Conservation (phyloP, 2,113 vertebrate genomes). For the Oryzias curvinotus region DNA sequence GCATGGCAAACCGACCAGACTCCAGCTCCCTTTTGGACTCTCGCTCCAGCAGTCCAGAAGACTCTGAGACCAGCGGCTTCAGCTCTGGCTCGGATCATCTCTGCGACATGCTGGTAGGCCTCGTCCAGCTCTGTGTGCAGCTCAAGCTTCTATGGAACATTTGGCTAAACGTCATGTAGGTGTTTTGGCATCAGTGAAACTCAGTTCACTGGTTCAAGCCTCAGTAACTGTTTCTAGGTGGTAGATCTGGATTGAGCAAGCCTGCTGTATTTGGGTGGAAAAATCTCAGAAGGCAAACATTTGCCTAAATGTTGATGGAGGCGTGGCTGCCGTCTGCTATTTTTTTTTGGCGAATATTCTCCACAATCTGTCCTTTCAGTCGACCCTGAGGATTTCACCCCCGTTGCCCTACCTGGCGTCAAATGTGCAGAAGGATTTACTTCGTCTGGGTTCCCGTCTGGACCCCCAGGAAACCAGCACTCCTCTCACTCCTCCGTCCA, state of each 20-base stretch:
- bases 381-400: conserved; percentile 92
- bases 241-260: too few species aligned
- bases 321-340: too few species aligned
- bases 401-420: conserved; percentile 90
- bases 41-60: conserved; percentile 94
- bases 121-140: background rate
- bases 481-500: conserved; percentile 81
- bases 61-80: conserved; percentile 97
- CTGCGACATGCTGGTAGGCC: conserved; percentile 79
- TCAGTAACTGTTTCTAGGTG: too few species aligned
- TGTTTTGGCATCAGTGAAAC: too few species aligned
- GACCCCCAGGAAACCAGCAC: conserved; percentile 84
- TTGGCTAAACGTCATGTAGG: too few species aligned
- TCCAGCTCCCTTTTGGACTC: conserved; percentile 90
- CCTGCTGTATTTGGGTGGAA: too few species aligned
- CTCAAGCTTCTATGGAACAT: background rate
- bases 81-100: conserved; percentile 98
- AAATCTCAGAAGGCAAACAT: too few species aligned
- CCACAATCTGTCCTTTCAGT: conserved; percentile 70
- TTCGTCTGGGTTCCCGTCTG: conserved; percentile 85
- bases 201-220: too few species aligned
- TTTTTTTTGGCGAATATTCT: too few species aligned
- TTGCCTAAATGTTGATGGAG: too few species aligned
- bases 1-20: conserved; percentile 85
- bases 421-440: conserved; percentile 85